Evolutionary conservation across 1,140 invertebrate species (phyloP).

Genomic region (Pristionchus pacificus): DNA sequence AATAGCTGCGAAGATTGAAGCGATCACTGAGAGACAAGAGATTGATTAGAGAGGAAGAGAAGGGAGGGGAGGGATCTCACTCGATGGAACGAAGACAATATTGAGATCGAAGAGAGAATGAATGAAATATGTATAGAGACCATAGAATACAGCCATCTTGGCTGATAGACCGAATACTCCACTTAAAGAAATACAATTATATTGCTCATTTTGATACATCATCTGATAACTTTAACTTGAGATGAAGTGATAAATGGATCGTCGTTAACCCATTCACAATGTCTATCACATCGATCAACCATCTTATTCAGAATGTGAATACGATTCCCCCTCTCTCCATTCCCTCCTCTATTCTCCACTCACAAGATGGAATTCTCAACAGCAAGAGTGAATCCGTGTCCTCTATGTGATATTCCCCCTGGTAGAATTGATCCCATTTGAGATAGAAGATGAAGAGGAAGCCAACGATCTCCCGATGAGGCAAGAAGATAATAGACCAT

Average conservation of each 20-base stretch:
- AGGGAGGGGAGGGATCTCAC: constrained; percentile 60
- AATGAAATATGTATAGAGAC: constrained; percentile 93
- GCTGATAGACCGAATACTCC: constrained; percentile 86
- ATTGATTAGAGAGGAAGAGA: neutral
- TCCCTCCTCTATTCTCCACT: constrained; percentile 6
- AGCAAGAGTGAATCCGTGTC: constrained; percentile 40
- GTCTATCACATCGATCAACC: too few species aligned
- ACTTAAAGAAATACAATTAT: constrained; percentile 52
- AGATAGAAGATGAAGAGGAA: constrained; percentile 46
- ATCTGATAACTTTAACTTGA: neutral
- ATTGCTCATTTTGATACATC: neutral
- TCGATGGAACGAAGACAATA: constrained; percentile 87
- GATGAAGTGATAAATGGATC: too few species aligned
- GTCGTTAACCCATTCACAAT: too few species aligned
- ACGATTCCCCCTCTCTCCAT: neutral
- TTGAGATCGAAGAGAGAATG: constrained; percentile 90
- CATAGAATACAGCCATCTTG: constrained; percentile 94
- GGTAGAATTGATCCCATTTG: constrained; percentile 31
- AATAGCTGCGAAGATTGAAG: constrained; percentile 83
- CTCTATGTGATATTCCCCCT: neutral
- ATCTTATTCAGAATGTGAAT: too few species aligned
- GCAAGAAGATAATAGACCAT: constrained; percentile 89
- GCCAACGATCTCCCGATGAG: constrained; percentile 69
- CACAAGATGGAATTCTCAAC: constrained; percentile 52
- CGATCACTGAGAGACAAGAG: constrained; percentile 67